Base-by-base conservation (phyloP, 2,797 vertebrate genomes). In the Cirrhinus molitorella region DNA sequence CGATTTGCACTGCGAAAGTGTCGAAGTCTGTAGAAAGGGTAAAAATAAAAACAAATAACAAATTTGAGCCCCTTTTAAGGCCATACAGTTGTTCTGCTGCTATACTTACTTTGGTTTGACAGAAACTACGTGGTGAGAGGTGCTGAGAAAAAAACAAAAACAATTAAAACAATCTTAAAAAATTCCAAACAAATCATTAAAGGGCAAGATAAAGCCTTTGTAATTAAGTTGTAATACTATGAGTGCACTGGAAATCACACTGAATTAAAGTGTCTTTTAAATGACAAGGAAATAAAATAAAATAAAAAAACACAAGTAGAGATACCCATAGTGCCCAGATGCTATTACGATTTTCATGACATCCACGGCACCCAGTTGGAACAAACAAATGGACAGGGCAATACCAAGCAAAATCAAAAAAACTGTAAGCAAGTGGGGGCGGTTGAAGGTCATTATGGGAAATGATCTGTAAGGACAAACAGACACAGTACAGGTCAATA, bases 71-170 rank as follows among this genome's bases (percentile, higher is more conserved):
- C 63, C 55, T 57, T 57, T 11, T 66, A 40, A 40, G 40, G 40
- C 5, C 40, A 70, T 16, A 45, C 6, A 47, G n/a, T 25, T 23
- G 14, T 45, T 5, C n/a, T 45, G 40, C 67, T 45, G 34, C 12
- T 68, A 3, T 25, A 28, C 67, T 71, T 71, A 71, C 67, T 71
- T 71, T 71, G n/a, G 43, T 71, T 25, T 71, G 43, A 45, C 8
- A 7, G 47, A 71, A 47, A 59, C 13, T 4, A 17, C 14, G 25
- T 45, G 68, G 23, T 71, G 7, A 71, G 43, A 43, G 13, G 40
- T 71, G 40, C 43, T 59, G 11, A 59, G n/a, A 4, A 25, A 59
- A 23, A 57, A 11, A 55, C 3, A 55, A 12, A 23, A 3, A 13
- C 5, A 57, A 21, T 0, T 2, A n/a, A 70, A 47, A 70, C 55